Evolutionary conservation across 2,113 vertebrate species (phyloP).

Genomic region (Mus pahari): DNA sequence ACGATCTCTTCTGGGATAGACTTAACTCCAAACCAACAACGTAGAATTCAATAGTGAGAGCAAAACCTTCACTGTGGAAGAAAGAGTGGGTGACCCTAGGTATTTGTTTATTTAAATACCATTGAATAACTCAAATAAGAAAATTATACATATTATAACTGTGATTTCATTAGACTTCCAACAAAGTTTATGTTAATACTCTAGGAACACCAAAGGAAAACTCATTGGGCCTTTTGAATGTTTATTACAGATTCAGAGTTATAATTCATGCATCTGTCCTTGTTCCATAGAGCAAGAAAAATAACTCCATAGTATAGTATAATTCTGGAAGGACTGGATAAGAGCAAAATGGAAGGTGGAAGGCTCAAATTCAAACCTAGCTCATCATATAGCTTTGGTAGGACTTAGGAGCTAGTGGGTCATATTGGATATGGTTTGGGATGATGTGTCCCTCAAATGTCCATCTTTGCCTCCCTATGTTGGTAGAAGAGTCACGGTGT

Average conservation of each 20-base stretch:
- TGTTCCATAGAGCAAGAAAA: background rate
- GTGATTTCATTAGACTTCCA: background rate
- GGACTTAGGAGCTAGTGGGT: background rate
- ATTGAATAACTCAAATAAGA: background rate
- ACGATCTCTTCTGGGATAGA: background rate
- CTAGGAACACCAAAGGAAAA: background rate
- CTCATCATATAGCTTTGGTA: background rate
- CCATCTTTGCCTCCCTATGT: background rate
- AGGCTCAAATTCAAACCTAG: background rate
- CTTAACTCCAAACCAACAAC: background rate
- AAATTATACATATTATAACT: background rate
- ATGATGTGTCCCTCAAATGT: background rate
- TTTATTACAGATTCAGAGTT: background rate
- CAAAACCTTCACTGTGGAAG: background rate
- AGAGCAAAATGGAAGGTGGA: background rate
- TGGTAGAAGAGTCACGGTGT: background rate
- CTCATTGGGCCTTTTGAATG: background rate
- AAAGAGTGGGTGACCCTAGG: background rate
- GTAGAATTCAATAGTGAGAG: background rate
- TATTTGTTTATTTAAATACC: slow-evolving; percentile 28
- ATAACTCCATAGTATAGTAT: background rate
- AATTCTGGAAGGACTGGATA: background rate
- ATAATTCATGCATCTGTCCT: background rate
- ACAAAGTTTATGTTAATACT: background rate
- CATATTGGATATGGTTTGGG: background rate